These are phyloP conservation scores for Apodemus speciosus DNA, from an alignment of 2,113 vertebrate species.

Conservation along the genomic window DNA sequence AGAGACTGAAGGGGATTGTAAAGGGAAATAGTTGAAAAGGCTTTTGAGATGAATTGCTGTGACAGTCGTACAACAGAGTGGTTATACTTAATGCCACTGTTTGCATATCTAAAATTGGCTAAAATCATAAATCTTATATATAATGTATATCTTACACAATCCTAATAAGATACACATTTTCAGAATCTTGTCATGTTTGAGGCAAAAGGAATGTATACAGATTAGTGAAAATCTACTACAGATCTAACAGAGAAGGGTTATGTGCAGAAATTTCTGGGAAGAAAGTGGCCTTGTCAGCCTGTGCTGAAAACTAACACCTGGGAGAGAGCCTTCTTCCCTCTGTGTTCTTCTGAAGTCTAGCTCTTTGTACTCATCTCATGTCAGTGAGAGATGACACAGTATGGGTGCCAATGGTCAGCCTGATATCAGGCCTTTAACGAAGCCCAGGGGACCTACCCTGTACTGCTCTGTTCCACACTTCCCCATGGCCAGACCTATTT, in stretches of 20 bases:
- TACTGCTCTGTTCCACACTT: background rate
- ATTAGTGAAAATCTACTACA: background rate
- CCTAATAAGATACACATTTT: background rate
- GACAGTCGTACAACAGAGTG: background rate
- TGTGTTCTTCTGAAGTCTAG: background rate
- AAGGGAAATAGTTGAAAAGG: background rate
- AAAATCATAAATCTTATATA: background rate
- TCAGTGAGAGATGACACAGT: background rate
- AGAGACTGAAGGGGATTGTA: background rate
- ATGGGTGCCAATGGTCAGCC: background rate
- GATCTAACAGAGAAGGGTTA: background rate
- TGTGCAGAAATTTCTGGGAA: background rate
- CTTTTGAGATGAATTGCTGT: background rate
- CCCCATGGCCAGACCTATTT: background rate
- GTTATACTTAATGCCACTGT: background rate
- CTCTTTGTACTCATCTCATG: background rate
- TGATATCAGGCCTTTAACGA: background rate
- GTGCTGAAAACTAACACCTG: background rate
- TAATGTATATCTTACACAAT: constrained; percentile 1
- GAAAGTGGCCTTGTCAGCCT: background rate
- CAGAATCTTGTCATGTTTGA: background rate
- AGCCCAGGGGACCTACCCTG: background rate
- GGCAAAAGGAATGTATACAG: background rate
- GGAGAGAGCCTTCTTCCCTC: background rate
- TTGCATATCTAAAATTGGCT: background rate